Evolutionary conservation across 2,113 vertebrate species (phyloP).

Genomic region (Mormoops blainvillei): DNA sequence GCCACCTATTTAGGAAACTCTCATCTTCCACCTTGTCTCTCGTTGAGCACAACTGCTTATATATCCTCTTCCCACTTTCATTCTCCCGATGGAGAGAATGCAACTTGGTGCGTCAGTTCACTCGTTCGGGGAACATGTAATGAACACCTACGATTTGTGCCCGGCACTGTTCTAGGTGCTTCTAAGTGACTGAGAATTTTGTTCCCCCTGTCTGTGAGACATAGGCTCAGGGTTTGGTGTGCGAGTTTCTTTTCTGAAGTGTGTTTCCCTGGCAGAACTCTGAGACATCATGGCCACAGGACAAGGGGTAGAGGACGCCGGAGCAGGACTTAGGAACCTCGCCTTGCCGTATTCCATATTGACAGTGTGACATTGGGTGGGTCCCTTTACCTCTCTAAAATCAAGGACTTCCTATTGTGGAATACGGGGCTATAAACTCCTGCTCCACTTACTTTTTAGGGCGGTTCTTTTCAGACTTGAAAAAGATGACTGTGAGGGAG

Average conservation of each 20-base stretch:
- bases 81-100: not conserved
- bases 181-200: not conserved
- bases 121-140: no score
- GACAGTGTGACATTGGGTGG: not conserved
- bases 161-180: not conserved
- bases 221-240: no score
- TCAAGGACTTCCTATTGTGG: not conserved
- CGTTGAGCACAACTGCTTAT: slow-evolving; percentile 34
- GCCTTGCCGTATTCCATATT: not conserved
- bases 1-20: slow-evolving; percentile 32
- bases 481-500: not conserved
- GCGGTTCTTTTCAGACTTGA: not conserved
- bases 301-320: not conserved
- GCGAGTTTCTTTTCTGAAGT: not conserved
- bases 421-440: not conserved
- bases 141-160: not conserved
- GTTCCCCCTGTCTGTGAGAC: not conserved
- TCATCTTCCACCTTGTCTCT: not conserved
- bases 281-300: rapidly evolving
- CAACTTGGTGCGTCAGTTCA: not conserved
- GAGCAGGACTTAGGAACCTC: not conserved
- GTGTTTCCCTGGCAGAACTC: not conserved
- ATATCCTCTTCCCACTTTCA: not conserved
- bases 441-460: not conserved
- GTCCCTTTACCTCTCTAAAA: not conserved